Percentiles rank a stretch among this genome's conserved stretches.
phyloP scores from a whole-genome alignment of 1,140 invertebrate genomes.

The Muscidifurax raptorellus region DNA sequence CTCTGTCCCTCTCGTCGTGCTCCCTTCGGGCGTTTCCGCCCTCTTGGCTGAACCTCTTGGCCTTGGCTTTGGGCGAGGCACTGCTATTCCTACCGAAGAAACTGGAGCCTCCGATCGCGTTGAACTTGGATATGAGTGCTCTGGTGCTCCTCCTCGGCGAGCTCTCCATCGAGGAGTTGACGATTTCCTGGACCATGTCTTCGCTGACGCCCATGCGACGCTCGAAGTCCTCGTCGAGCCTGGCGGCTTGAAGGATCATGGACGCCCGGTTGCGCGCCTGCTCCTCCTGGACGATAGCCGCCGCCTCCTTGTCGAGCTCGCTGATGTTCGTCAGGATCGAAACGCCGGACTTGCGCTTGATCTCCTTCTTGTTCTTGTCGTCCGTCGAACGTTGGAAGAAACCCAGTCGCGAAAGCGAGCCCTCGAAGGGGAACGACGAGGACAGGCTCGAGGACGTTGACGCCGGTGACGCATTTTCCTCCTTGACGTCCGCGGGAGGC shows the following conservation, averaged over 20 bases:
- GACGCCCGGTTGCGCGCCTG: conserved; percentile 69
- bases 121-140: conserved; percentile 81
- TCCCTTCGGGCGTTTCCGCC: conserved; percentile 51
- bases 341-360: conserved; percentile 78
- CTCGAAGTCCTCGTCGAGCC: conserved; percentile 65
- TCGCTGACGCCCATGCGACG: conserved; percentile 64
- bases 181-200: conserved; percentile 67
- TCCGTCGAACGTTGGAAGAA: conserved; percentile 70
- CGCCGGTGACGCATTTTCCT: conserved; percentile 54
- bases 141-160: conserved; percentile 74
- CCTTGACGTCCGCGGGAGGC: conserved; percentile 52
- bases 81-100: conserved; percentile 65
- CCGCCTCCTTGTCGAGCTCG: conserved; percentile 86
- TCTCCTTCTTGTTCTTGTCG: conserved; percentile 65
- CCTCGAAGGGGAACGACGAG: conserved; percentile 54
- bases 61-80: conserved; percentile 39
- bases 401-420: conserved; percentile 63
- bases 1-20: conserved; percentile 53
- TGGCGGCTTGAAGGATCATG: conserved; percentile 65
- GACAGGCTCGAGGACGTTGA: conserved; percentile 49
- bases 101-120: conserved; percentile 76
- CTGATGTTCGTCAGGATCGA: conserved; percentile 87
- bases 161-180: conserved; percentile 65
- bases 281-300: conserved; percentile 82
- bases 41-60: conserved; percentile 45